Base-by-base conservation (phyloP, 1,140 invertebrate genomes). In the Camponotus floridanus region DNA sequence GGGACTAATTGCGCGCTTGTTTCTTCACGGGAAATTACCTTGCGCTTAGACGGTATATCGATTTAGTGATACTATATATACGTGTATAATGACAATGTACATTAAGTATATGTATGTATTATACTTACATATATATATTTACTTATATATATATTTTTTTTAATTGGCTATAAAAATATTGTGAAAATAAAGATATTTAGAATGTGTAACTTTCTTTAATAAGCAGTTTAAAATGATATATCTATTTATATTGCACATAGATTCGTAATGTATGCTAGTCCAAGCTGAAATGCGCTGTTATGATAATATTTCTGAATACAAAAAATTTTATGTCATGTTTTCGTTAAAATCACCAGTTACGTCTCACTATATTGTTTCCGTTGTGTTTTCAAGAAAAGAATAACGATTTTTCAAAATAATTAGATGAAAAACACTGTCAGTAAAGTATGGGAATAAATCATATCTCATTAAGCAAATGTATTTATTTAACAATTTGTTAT, bases 1-100 rank as follows among this genome's bases (percentile, higher is more conserved):
- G 42, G 21, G 48, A 68, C 76, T 80, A 80, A 80, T 80, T 80
- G 76, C 64, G 48, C 64, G 64, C 45, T 55, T 80, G 76, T 67
- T 70, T 80, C 76, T 80, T 80, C 76, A 80, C 45, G 64, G 65
- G n/a, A 36, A 80, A 80, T 80, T 80, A 80, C 76, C 65, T 70
- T 51, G 64, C 33, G 76, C 64, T 80, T 80, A 70, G 64, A 78
- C 61, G 76, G 76, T 68, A 68, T 61, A 80, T 80, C 76, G 76
- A 80, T 80, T 80, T 80, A 70, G 45, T 26, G n/a, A 21, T 42
- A n/a, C 21, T 42, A 64, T 62, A 62, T n/a, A 13, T 68, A 79
- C 11, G 48, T 68, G 70, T 68, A 68, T 80, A 68, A 80, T 15
- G 76, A 70, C 76, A 79, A 67, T 65, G 42, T 33, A 26, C 21